Conservation (phyloP, 2,797 vertebrate species). For the Channa striata region DNA sequence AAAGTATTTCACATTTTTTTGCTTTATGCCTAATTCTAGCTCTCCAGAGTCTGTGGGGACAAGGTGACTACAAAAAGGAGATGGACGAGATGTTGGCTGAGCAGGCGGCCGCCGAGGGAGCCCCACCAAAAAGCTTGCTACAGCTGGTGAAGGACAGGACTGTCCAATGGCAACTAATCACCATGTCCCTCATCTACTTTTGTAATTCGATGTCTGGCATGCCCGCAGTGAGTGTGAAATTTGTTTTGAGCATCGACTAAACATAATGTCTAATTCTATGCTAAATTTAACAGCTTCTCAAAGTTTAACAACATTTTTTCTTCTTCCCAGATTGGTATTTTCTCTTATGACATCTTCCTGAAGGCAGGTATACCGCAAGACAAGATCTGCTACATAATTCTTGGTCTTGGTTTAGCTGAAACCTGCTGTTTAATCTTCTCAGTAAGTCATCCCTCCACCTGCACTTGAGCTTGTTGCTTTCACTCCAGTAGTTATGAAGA, state of each 20-base stretch:
- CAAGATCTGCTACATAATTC: slow-evolving; percentile 85
- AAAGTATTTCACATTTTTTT: no score
- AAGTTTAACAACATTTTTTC: slow-evolving; percentile 4
- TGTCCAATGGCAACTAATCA: slow-evolving; percentile 86
- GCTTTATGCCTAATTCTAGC: slow-evolving; percentile 74
- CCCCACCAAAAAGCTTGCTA: slow-evolving; percentile 71
- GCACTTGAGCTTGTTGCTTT: not conserved
- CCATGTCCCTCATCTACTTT: slow-evolving; percentile 69
- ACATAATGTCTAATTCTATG: not conserved
- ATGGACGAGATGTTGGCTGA: slow-evolving; percentile 88
- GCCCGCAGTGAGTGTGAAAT: slow-evolving; percentile 59
- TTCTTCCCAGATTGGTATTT: slow-evolving; percentile 83
- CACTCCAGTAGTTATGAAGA: no score
- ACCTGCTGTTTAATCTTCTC: slow-evolving; percentile 81
- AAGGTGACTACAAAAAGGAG: slow-evolving; percentile 84
- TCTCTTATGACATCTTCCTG: slow-evolving; percentile 86
- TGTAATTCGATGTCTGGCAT: slow-evolving; percentile 79
- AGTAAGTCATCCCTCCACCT: slow-evolving; percentile 78
- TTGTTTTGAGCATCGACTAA: not conserved
- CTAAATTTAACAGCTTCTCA: not conserved
- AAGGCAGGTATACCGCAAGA: slow-evolving; percentile 80
- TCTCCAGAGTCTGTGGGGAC: slow-evolving; percentile 88
- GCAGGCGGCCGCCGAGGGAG: slow-evolving; percentile 75
- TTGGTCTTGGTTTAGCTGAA: slow-evolving; percentile 84
- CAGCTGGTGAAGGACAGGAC: slow-evolving; percentile 80